phyloP scores from a whole-genome alignment of 2,888 invertebrate species.

The Nezara viridula region DNA sequence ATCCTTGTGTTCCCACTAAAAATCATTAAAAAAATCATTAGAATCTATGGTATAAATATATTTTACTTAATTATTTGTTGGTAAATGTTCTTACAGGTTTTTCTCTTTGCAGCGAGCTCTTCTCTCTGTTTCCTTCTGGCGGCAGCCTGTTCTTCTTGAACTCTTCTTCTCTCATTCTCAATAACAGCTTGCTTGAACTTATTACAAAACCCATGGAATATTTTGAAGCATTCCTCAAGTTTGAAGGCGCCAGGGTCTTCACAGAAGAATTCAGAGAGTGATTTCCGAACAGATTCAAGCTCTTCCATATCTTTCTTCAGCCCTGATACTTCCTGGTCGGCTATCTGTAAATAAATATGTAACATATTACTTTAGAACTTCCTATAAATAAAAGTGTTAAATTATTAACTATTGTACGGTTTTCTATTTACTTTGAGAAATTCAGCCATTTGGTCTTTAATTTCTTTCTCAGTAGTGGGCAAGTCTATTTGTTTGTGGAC shows the following conservation, averaged over 20 bases:
- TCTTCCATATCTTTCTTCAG: slow-evolving; percentile 86
- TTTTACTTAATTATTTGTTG: neutral
- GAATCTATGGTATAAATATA: neutral
- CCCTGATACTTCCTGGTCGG: slow-evolving; percentile 83
- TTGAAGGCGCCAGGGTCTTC: slow-evolving; percentile 92
- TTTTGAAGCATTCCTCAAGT: slow-evolving; percentile 93
- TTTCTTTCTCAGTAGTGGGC: slow-evolving; percentile 82
- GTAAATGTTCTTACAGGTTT: slow-evolving; percentile 72
- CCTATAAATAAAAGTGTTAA: neutral
- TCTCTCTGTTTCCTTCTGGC: slow-evolving; percentile 82
- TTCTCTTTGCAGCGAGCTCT: slow-evolving; percentile 76
- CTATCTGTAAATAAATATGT: slow-evolving; percentile 72
- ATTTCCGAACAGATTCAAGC: slow-evolving; percentile 83
- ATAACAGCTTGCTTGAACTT: slow-evolving; percentile 86
- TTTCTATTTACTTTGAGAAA: slow-evolving; percentile 80
- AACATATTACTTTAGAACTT: neutral
- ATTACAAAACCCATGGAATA: slow-evolving; percentile 89
- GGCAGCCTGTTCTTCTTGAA: slow-evolving; percentile 89
- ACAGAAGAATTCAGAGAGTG: slow-evolving; percentile 93
- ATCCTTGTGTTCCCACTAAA: slow-evolving; percentile 76
- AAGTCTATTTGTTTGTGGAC: slow-evolving; percentile 85
- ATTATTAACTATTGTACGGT: neutral
- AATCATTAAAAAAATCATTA: slow-evolving; percentile 59
- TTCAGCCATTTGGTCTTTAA: slow-evolving; percentile 88
- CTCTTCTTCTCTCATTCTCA: slow-evolving; percentile 86